Conservation (phyloP, 1,140 invertebrate genomes). For the Calliphora vicina region DNA sequence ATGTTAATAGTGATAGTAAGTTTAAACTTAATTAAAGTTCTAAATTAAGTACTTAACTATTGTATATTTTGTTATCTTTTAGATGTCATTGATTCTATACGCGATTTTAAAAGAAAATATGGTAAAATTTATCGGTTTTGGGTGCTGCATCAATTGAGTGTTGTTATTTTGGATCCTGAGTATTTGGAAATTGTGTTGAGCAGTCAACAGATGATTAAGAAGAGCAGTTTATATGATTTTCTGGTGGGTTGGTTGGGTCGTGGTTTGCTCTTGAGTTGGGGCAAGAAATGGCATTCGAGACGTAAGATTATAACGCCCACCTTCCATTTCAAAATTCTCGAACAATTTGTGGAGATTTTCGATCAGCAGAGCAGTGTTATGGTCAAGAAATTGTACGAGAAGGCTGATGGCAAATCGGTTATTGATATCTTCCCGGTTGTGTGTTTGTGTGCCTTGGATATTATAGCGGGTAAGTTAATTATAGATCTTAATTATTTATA, state of each 20-base stretch:
- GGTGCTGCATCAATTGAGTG: constrained; percentile 62
- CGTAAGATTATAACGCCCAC: constrained; percentile 82
- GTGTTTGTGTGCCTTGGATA: constrained; percentile 35
- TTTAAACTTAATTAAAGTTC: no score
- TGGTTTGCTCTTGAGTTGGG: constrained; percentile 52
- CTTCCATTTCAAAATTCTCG: constrained; percentile 85
- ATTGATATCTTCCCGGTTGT: constrained; percentile 38
- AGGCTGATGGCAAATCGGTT: constrained; percentile 42
- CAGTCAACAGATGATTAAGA: constrained; percentile 61
- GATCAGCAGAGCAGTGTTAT: constrained; percentile 71
- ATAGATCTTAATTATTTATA: no score
- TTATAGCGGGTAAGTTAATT: constrained; percentile 59
- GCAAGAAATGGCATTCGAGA: constrained; percentile 76
- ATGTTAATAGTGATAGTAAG: no score
- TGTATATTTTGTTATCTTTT: no score
- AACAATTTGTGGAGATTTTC: constrained; percentile 78
- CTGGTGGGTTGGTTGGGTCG: constrained; percentile 49
- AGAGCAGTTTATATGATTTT: constrained; percentile 45
- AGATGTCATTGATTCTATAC: no score
- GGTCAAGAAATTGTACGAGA: constrained; percentile 62
- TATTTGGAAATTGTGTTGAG: constrained; percentile 47
- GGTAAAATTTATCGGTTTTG: constrained; percentile 15
- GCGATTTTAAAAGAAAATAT: background rate
- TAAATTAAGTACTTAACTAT: background rate
- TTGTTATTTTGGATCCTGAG: constrained; percentile 44